Conservation (phyloP, 2,888 invertebrate species). For the Ormyrus labotus region DNA sequence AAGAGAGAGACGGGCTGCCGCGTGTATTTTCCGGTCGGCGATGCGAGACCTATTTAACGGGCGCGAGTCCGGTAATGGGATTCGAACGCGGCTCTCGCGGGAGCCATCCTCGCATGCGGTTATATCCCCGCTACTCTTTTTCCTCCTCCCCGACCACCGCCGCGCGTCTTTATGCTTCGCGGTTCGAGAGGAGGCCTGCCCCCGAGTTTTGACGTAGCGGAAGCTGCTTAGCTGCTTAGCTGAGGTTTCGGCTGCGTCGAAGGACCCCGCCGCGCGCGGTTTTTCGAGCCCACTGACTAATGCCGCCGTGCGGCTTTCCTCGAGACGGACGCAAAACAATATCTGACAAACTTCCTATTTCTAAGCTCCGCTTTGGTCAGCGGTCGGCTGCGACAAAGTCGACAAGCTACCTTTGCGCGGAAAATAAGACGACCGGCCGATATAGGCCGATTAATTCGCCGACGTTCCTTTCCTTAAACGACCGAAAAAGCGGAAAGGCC, state of each 20-base stretch:
- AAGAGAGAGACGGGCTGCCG: slow-evolving; percentile 56
- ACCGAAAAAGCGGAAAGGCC: slow-evolving; percentile 19
- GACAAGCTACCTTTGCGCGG: background rate
- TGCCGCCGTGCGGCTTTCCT: slow-evolving; percentile 67
- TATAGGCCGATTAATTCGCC: too few species aligned
- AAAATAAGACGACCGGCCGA: too few species aligned
- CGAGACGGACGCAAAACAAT: slow-evolving; percentile 71
- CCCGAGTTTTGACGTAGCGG: slow-evolving; percentile 2
- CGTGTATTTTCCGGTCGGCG: slow-evolving; percentile 76
- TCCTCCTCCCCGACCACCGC: background rate
- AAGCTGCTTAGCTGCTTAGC: slow-evolving; percentile 41
- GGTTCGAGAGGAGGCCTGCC: background rate
- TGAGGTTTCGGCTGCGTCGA: slow-evolving; percentile 53
- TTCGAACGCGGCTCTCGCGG: slow-evolving; percentile 74
- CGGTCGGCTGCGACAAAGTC: slow-evolving; percentile 3
- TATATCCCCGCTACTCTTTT: background rate
- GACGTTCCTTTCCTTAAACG: too few species aligned
- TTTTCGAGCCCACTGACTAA: slow-evolving; percentile 67
- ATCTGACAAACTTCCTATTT: slow-evolving; percentile 51
- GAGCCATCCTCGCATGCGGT: slow-evolving; percentile 67
- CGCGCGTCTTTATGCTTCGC: slow-evolving; percentile 15
- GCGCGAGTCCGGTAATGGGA: slow-evolving; percentile 76
- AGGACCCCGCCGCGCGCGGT: slow-evolving; percentile 59
- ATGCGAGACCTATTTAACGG: slow-evolving; percentile 77
- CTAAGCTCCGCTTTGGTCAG: slow-evolving; percentile 26